Percentiles rank a stretch among this genome's conserved stretches.
Evolutionary conservation across 2,888 invertebrate genomes (phyloP).

Genomic region (Strigamia crassipes): DNA sequence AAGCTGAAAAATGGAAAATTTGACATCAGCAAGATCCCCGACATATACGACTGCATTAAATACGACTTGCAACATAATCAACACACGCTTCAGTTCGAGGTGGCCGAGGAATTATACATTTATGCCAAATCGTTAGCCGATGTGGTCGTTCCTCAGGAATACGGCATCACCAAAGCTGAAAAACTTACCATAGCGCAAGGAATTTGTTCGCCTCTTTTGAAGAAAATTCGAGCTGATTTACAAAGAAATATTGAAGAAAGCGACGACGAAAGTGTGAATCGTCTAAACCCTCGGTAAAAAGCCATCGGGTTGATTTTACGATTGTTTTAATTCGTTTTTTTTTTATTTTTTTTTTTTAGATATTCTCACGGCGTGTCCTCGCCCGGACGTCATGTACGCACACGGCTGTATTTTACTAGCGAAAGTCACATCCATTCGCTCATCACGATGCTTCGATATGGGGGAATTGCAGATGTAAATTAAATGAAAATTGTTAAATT

Average conservation of each 20-base stretch:
- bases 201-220: constrained; percentile 92
- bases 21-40: constrained; percentile 98
- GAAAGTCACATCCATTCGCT: constrained; percentile 99
- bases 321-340: background rate
- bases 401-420: constrained; percentile 98
- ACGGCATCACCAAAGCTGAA: constrained; percentile 92
- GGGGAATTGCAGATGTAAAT: constrained; percentile 82
- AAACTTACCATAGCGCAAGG: constrained; percentile 96
- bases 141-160: constrained; percentile 98
- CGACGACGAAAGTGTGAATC: constrained; percentile 90
- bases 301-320: background rate
- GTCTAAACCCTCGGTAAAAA: constrained; percentile 84
- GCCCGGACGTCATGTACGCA: constrained; percentile 96
- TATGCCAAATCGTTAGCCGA: constrained; percentile 97
- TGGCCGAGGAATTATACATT: constrained; percentile 89
- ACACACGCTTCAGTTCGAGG: constrained; percentile 77
- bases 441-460: constrained; percentile 90
- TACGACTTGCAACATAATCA: constrained; percentile 98
- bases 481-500: background rate
- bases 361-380: constrained; percentile 98
- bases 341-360: constrained; percentile 60
- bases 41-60: constrained; percentile 99
- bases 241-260: constrained; percentile 84
- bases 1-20: constrained; percentile 88
- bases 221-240: constrained; percentile 92